phyloP scores from a whole-genome alignment of 2,888 invertebrate species.

The Clivina fossor region DNA sequence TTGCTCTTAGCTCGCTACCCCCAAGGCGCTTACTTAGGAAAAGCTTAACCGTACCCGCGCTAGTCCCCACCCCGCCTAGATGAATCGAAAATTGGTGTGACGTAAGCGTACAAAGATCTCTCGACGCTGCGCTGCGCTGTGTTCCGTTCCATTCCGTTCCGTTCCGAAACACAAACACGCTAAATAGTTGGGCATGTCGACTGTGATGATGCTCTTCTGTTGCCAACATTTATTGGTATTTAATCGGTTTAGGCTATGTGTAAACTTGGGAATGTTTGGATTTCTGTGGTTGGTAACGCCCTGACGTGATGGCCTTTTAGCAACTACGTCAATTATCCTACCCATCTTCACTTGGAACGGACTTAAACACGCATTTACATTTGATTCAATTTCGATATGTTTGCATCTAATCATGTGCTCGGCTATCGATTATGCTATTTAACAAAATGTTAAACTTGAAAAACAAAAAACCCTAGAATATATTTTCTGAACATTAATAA shows the following conservation, averaged over 20 bases:
- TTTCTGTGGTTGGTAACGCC: slow-evolving; percentile 18
- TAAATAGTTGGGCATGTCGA: neutral
- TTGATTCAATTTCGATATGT: no score
- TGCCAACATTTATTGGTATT: slow-evolving; percentile 24
- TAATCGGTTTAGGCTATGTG: slow-evolving; percentile 28
- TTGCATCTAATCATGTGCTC: no score
- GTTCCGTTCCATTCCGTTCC: slow-evolving; percentile 6
- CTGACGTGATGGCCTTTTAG: no score
- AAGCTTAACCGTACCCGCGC: slow-evolving; percentile 27
- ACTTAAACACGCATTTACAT: no score
- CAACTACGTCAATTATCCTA: no score
- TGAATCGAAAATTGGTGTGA: neutral
- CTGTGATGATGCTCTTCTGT: slow-evolving; percentile 13
- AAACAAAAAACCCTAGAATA: no score
- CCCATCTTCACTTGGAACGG: no score
- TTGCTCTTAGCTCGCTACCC: slow-evolving; percentile 48
- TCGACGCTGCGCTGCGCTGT: slow-evolving; percentile 1
- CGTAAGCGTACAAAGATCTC: neutral
- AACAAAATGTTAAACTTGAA: no score
- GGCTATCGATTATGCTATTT: no score
- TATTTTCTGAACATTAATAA: no score
- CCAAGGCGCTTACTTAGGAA: slow-evolving; percentile 46
- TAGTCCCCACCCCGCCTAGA: slow-evolving; percentile 2
- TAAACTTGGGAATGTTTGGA: slow-evolving; percentile 28
- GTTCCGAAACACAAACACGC: neutral